These are phyloP conservation scores for Haplotaxodon microlepis DNA, from an alignment of 2,113 vertebrate species.

Conservation along the genomic window DNA sequence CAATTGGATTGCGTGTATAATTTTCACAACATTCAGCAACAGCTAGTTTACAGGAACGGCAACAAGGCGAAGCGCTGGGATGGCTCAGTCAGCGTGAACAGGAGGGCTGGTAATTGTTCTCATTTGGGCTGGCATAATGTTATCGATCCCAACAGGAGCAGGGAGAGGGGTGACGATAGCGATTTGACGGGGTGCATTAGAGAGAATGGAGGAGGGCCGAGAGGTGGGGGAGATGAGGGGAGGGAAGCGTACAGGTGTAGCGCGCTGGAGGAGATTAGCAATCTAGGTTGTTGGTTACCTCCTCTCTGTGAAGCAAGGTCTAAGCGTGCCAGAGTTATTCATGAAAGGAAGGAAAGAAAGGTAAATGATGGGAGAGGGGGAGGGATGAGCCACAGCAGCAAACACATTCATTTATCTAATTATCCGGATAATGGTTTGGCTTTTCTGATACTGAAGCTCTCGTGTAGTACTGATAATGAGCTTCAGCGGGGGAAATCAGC, in stretches of 20 bases:
- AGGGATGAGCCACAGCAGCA: constrained; percentile 10
- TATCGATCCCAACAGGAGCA: constrained; percentile 57
- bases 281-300: background rate
- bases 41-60: background rate
- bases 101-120: constrained; percentile 45
- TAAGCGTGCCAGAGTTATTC: background rate
- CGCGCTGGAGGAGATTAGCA: constrained; percentile 19
- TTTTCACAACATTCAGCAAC: background rate
- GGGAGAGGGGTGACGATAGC: constrained; percentile 35
- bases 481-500: constrained; percentile 9
- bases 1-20: background rate
- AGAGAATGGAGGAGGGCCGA: background rate
- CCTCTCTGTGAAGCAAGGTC: background rate
- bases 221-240: background rate
- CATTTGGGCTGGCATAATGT: constrained; percentile 49
- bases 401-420: constrained; percentile 46
- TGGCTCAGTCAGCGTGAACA: constrained; percentile 25
- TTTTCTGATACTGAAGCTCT: constrained; percentile 4
- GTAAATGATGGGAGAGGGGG: background rate
- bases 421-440: constrained; percentile 49
- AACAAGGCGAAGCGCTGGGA: background rate
- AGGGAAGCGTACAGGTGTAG: constrained; percentile 20
- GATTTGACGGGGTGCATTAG: constrained; percentile 8
- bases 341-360: background rate
- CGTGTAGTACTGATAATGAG: constrained; percentile 15